Conservation (phyloP, 2,113 vertebrate species). For the Pangasianodon hypophthalmus region DNA sequence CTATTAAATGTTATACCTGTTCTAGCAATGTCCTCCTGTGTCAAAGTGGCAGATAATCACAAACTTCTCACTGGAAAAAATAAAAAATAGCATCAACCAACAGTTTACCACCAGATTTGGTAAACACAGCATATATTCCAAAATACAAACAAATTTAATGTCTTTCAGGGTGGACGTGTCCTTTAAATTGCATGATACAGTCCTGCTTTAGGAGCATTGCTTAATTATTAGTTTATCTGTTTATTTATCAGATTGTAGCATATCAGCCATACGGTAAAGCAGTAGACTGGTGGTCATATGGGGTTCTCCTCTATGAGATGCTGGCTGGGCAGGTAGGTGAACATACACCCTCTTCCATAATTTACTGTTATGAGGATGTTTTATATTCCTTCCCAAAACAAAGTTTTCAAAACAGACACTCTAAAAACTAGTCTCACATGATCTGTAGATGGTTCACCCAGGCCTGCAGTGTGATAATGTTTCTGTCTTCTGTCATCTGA, state of each 20-base stretch:
- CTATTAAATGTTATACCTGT: background rate
- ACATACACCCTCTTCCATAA: conserved; percentile 59
- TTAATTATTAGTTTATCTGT: background rate
- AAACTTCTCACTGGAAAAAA: background rate
- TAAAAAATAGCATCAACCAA: background rate
- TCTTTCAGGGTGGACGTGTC: background rate
- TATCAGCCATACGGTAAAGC: conserved; percentile 89
- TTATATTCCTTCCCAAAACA: background rate
- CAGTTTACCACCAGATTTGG: background rate
- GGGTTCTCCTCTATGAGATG: conserved; percentile 91
- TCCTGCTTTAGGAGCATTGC: background rate
- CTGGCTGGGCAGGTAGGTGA: conserved; percentile 84
- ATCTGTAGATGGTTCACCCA: background rate
- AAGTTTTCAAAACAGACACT: background rate
- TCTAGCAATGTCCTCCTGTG: background rate
- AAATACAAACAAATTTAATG: background rate
- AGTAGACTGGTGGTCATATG: conserved; percentile 93
- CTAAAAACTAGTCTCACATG: background rate
- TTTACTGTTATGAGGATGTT: background rate
- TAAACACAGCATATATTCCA: background rate
- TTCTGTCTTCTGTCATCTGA: background rate
- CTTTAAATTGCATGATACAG: background rate
- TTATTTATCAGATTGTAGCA: conserved; percentile 81
- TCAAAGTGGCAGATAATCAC: background rate
- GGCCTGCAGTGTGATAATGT: background rate